These are phyloP conservation scores for Ectropis crepuscularia DNA, from an alignment of 2,888 invertebrate genomes.

Conservation along the genomic window DNA sequence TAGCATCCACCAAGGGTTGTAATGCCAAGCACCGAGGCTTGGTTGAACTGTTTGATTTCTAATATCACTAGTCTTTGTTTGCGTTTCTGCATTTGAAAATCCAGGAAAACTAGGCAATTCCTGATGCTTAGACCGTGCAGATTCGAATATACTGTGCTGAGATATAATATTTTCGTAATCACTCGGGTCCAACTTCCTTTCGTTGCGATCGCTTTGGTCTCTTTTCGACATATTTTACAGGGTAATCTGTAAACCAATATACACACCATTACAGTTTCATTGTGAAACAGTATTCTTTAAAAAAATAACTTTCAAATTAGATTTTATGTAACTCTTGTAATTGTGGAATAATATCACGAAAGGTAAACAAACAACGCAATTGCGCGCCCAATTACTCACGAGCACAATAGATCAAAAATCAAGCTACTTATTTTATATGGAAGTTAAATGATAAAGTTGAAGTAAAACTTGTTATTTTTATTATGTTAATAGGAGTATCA, in stretches of 20 bases:
- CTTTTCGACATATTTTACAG: constrained; percentile 75
- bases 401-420: constrained; percentile 33
- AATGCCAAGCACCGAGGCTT: constrained; percentile 78
- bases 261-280: constrained; percentile 2
- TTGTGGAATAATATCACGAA: constrained; percentile 47
- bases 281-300: background rate
- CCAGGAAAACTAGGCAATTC: constrained; percentile 81
- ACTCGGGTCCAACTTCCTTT: constrained; percentile 77
- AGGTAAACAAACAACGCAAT: constrained; percentile 81
- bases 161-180: constrained; percentile 81
- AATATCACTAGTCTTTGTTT: constrained; percentile 78
- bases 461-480: background rate
- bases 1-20: constrained; percentile 84
- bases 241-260: constrained; percentile 42
- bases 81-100: constrained; percentile 81
- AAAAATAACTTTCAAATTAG: background rate
- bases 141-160: constrained; percentile 81
- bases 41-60: constrained; percentile 72
- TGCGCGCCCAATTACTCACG: constrained; percentile 61
- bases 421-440: background rate
- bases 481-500: background rate
- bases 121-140: constrained; percentile 73
- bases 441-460: background rate
- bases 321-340: constrained; percentile 40
- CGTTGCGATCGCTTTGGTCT: constrained; percentile 76